These are phyloP conservation scores for Microvelia longipes DNA, from an alignment of 1,140 invertebrate genomes.

Conservation along the genomic window DNA sequence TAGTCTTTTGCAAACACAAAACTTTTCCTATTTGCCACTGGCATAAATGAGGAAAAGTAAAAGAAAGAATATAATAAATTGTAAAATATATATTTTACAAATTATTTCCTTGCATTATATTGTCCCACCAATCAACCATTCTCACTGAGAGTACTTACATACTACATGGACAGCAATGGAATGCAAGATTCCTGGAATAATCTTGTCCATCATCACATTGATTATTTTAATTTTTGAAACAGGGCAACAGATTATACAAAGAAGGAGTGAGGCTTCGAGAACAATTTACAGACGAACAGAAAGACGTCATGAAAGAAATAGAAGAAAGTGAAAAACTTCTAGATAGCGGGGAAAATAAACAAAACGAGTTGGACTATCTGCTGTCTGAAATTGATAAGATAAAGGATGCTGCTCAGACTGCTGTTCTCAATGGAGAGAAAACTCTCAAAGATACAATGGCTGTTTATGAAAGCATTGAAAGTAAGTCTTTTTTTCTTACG, in stretches of 20 bases:
- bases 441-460: constrained; percentile 73
- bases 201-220: no score
- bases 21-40: no score
- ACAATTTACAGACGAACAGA: neutral
- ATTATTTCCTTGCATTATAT: no score
- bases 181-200: no score
- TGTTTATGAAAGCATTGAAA: constrained; percentile 65
- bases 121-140: no score
- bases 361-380: constrained; percentile 45
- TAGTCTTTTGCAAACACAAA: no score
- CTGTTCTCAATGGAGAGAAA: constrained; percentile 65
- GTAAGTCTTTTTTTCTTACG: constrained; percentile 35
- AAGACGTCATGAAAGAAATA: neutral
- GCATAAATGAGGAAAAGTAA: no score
- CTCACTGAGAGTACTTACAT: no score
- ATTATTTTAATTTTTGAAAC: no score
- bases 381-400: constrained; percentile 53
- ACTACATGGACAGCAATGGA: no score
- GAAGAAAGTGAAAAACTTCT: constrained; percentile 21
- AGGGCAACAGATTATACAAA: constrained; percentile 3
- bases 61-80: no score
- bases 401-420: constrained; percentile 55
- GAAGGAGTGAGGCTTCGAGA: neutral
- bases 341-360: constrained; percentile 36
- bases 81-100: no score